These are phyloP conservation scores for Euura saliciscinereae DNA, from an alignment of 1,140 invertebrate genomes.

Conservation along the genomic window DNA sequence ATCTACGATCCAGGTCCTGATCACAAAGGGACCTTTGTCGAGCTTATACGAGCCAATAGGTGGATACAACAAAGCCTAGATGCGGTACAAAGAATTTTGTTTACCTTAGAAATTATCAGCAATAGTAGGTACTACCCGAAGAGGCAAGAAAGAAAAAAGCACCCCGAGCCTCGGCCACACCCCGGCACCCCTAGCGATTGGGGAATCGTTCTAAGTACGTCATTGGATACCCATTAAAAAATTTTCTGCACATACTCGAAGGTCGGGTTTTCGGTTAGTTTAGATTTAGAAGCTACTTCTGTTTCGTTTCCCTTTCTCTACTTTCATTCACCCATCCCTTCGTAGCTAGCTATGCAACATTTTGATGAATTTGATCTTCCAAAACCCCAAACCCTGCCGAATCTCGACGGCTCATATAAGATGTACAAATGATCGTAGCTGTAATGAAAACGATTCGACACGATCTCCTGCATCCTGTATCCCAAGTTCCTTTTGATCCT, in stretches of 20 bases:
- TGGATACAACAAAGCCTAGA: background rate
- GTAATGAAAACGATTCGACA: background rate
- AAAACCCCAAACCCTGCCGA: background rate
- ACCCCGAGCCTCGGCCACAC: too few species aligned
- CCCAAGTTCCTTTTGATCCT: background rate
- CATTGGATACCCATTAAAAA: background rate
- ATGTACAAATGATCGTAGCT: too few species aligned
- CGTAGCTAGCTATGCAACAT: background rate
- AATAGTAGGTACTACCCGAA: background rate
- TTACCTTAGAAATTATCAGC: constrained; percentile 37
- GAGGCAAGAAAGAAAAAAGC: background rate
- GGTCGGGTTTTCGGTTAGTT: background rate
- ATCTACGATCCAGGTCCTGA: constrained; percentile 9
- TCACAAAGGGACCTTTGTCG: constrained; percentile 11
- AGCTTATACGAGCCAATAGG: background rate
- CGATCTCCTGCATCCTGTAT: background rate
- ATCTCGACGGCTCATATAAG: background rate
- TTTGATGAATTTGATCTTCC: background rate
- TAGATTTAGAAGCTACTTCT: background rate
- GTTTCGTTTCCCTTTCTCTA: background rate
- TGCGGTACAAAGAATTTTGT: constrained; percentile 20
- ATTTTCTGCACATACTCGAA: background rate
- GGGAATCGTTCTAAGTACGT: background rate
- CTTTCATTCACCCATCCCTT: background rate
- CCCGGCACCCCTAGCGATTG: too few species aligned